Evolutionary conservation across 64 coral and sea anemone genomes (phyloP).

Genomic region (Porites australiensis): DNA sequence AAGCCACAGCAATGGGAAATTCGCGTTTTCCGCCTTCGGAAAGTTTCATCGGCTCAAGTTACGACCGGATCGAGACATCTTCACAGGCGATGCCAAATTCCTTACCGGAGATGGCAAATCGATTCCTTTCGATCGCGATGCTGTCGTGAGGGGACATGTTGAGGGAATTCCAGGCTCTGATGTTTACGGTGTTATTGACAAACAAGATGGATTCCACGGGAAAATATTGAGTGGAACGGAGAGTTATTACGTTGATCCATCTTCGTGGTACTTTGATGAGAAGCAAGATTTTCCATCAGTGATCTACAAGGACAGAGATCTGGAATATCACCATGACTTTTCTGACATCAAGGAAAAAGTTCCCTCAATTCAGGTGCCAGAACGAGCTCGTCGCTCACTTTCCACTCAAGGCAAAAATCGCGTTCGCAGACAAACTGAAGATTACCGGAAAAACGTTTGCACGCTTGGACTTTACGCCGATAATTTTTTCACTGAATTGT

Average conservation of each 20-base stretch:
- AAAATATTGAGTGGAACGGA: constrained; percentile 80
- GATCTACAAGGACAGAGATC: constrained; percentile 89
- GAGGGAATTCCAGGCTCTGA: constrained; percentile 74
- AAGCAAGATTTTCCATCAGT: constrained; percentile 86
- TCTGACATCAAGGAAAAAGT: constrained; percentile 63
- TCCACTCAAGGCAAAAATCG: constrained; percentile 7
- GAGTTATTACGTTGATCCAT: constrained; percentile 86
- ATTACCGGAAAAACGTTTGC: constrained; percentile 57
- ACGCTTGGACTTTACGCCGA: constrained; percentile 79
- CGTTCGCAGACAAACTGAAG: constrained; percentile 52
- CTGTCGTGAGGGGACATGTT: constrained; percentile 78
- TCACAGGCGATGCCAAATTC: constrained; percentile 86
- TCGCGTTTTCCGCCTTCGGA: constrained; percentile 83
- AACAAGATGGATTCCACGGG: constrained; percentile 87
- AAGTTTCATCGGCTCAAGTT: constrained; percentile 63
- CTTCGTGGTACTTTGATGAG: constrained; percentile 79
- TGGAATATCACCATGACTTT: constrained; percentile 72
- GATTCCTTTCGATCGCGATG: constrained; percentile 82
- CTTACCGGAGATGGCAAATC: constrained; percentile 74
- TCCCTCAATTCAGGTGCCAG: constrained; percentile 21
- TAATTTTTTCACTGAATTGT: constrained; percentile 83
- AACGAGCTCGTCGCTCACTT: constrained; percentile 20
- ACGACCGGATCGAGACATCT: constrained; percentile 69
- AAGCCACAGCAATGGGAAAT: constrained; percentile 64
- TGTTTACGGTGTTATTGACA: constrained; percentile 87